Evolutionary conservation across 2,113 vertebrate species (phyloP), one percentile per base, ranked within the genome.

Genomic region (Clarias macrocephalus): DNA sequence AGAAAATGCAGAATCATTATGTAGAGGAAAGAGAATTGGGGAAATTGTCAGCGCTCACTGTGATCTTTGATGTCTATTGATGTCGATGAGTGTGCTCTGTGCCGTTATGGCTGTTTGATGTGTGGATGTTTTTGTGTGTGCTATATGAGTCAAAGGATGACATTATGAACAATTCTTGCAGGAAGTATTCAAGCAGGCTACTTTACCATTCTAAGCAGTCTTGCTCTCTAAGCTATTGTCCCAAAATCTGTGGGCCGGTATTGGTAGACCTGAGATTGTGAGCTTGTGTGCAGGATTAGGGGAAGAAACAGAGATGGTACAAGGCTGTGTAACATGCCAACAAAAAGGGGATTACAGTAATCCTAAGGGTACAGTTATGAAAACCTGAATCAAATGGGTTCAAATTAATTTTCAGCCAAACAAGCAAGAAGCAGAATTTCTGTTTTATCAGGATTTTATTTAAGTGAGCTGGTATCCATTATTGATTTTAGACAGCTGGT

Each of bases 81-180:
- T 18, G 59, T 72, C 66, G 73, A n/a, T 54, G 75, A 16, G 52
- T 87, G 30, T 63, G 70, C 68, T 66, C 30, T 79, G 1, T 68
- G 42, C 37, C 60, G 76, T 86, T 90, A 48, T 54, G 52, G 82
- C 81, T 42, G 89, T 86, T 80, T 86, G 73, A 70, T 37, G 25
- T 65, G 15, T 13, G 18, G 57, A 30, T 88, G 57, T 86, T 79
- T 88, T 89, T 80, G 88, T 86, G 89, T 89, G 80, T 80, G 85
- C 82, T 85, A 59, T 30, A 75, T 89, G 76, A 90, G 76, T 88
- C 76, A 88, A 16, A 81, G 16, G n/a, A 37, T 42, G 13, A 12
- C 57, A 75, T 25, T 73, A n/a, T 81, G 30, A 80, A 73, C 48
- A n/a, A 72, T 85, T 76, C 56, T 72, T 83, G 56, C 84, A 88